phyloP scores from a whole-genome alignment of 2,113 vertebrate species.

The Peromyscus californicus region DNA sequence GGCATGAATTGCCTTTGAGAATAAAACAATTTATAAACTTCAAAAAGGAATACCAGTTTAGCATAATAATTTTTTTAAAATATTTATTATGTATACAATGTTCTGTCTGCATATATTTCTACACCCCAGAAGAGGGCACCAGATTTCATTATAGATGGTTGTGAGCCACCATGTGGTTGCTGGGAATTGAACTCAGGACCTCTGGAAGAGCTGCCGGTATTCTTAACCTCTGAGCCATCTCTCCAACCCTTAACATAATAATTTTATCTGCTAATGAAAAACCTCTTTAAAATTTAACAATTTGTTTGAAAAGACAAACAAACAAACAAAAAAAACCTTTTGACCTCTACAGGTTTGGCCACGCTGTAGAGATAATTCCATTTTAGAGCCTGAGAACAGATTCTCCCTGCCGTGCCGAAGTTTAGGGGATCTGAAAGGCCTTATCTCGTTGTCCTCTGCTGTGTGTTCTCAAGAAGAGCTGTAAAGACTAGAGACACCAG shows the following conservation, averaged over 20 bases:
- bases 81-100: too few species aligned
- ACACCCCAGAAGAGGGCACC: too few species aligned
- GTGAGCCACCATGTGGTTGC: too few species aligned
- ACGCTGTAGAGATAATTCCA: background rate
- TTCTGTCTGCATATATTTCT: too few species aligned
- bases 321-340: background rate
- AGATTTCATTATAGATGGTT: too few species aligned
- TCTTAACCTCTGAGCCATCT: too few species aligned
- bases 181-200: too few species aligned
- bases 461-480: background rate
- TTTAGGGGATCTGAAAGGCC: background rate
- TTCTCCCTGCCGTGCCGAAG: background rate
- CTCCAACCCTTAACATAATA: background rate
- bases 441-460: background rate
- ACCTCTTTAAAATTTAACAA: background rate
- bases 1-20: background rate
- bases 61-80: too few species aligned
- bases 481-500: background rate
- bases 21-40: conserved; percentile 22
- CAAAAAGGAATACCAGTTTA: background rate
- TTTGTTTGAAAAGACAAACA: background rate
- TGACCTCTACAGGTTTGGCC: background rate
- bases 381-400: background rate
- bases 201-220: too few species aligned
- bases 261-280: conserved; percentile 3